Evolutionary conservation across 2,888 invertebrate genomes (phyloP).

Genomic region (Eupeodes luniger): DNA sequence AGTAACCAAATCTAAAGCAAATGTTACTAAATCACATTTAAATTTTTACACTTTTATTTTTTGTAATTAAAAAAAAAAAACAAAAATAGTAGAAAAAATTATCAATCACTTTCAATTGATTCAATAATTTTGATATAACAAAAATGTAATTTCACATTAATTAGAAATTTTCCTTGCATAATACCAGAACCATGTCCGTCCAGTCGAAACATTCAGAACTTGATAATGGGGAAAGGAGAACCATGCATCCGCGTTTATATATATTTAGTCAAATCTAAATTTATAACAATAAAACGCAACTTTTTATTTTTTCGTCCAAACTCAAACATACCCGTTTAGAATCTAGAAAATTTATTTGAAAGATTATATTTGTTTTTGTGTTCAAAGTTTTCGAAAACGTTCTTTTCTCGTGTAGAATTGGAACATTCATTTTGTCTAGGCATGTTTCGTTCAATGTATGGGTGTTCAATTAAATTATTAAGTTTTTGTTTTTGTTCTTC

Average conservation of each 20-base stretch:
- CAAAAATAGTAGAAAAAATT: too few relatives aligned
- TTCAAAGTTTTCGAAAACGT: constrained; percentile 80
- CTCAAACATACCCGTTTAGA: constrained; percentile 36
- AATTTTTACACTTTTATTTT: too few relatives aligned
- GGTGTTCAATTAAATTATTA: constrained; percentile 33
- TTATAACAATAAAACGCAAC: constrained; percentile 81
- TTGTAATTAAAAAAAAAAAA: background rate
- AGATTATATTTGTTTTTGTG: constrained; percentile 76
- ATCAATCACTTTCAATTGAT: background rate
- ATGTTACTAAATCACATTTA: too few relatives aligned
- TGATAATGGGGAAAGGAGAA: constrained; percentile 57
- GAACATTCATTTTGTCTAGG: constrained; percentile 42
- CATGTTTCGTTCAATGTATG: constrained; percentile 15
- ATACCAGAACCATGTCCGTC: constrained; percentile 9
- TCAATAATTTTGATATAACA: background rate
- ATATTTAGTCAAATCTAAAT: constrained; percentile 78
- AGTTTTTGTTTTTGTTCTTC: constrained; percentile 23
- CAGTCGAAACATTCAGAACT: constrained; percentile 19
- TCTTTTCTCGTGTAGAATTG: constrained; percentile 6
- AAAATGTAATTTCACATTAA: constrained; percentile 1
- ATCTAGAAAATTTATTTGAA: constrained; percentile 28
- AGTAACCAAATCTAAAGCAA: too few relatives aligned
- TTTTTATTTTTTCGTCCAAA: constrained; percentile 29
- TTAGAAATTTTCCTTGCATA: constrained; percentile 29
- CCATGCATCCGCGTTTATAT: constrained; percentile 67